Evolutionary conservation across 2,113 vertebrate genomes (phyloP).

Genomic region (human): DNA sequence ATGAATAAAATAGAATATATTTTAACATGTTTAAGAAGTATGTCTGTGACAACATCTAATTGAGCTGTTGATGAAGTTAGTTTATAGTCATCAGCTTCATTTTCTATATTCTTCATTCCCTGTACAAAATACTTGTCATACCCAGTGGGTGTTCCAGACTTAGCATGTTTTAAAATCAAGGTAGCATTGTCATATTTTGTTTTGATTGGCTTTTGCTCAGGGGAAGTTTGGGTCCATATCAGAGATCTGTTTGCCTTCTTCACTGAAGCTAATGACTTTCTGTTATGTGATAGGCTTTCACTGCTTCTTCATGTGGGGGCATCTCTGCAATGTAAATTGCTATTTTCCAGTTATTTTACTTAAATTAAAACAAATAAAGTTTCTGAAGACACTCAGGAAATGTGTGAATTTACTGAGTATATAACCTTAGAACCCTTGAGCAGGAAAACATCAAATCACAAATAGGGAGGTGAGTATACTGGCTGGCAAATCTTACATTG

Average conservation of each 20-base stretch:
- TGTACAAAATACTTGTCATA: background rate
- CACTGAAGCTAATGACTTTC: background rate
- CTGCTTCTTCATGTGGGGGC: background rate
- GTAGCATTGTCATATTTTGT: background rate
- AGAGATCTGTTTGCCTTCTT: background rate
- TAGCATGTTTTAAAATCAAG: background rate
- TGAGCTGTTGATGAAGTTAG: background rate
- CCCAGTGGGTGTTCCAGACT: background rate
- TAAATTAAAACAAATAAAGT: background rate
- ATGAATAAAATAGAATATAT: background rate
- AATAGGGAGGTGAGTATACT: background rate
- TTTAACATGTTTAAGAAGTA: background rate
- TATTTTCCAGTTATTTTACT: background rate
- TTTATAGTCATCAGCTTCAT: background rate
- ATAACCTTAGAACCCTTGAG: background rate
- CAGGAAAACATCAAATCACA: background rate
- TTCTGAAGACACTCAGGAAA: background rate
- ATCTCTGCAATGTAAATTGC: background rate
- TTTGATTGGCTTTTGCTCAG: background rate
- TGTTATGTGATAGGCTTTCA: background rate
- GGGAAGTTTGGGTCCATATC: background rate
- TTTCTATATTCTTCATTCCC: background rate
- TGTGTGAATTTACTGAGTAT: background rate
- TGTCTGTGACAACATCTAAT: background rate
- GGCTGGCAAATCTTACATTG: background rate